Percentiles rank a stretch among this genome's conserved stretches.
Evolutionary conservation across 2,113 vertebrate species (phyloP).

Genomic region (Amphilophus citrinellus): DNA sequence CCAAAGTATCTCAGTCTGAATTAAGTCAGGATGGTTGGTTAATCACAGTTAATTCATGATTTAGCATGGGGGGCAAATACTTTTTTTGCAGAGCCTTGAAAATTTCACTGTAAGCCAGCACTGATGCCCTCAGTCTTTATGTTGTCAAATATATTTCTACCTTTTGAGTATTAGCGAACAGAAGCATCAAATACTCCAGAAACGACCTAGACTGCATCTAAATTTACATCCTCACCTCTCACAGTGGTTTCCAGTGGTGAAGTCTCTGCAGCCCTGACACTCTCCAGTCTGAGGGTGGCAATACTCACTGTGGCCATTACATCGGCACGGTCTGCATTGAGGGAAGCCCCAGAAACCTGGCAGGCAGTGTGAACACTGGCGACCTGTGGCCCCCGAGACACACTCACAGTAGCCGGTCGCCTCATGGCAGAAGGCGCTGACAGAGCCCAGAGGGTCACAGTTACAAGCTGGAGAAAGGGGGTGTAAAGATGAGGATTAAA

Average conservation of each 20-base stretch:
- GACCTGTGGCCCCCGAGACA: constrained; percentile 84
- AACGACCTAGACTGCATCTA: neutral
- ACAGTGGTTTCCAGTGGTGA: constrained; percentile 89
- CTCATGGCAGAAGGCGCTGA: constrained; percentile 85
- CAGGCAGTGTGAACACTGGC: constrained; percentile 90
- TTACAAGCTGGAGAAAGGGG: constrained; percentile 84
- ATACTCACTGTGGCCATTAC: constrained; percentile 89
- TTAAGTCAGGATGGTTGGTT: too few species aligned
- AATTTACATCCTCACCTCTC: constrained; percentile 81
- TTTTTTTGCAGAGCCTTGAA: too few species aligned
- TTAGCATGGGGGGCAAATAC: too few species aligned
- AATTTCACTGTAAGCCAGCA: too few species aligned
- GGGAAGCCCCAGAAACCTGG: constrained; percentile 95
- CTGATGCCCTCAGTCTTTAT: too few species aligned
- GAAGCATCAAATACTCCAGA: too few species aligned
- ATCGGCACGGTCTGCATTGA: constrained; percentile 90
- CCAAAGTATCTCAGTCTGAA: too few species aligned
- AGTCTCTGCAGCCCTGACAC: constrained; percentile 90
- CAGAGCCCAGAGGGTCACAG: constrained; percentile 87
- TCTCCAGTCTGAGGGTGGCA: constrained; percentile 88
- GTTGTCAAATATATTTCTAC: too few species aligned
- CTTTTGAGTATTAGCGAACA: too few species aligned
- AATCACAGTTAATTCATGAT: too few species aligned
- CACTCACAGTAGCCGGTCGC: constrained; percentile 91
- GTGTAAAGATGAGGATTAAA: neutral